Percentiles rank a stretch among this genome's conserved stretches.
These are phyloP conservation scores for Amiota communis DNA, from an alignment of 2,888 invertebrate genomes.

Conservation along the genomic window DNA sequence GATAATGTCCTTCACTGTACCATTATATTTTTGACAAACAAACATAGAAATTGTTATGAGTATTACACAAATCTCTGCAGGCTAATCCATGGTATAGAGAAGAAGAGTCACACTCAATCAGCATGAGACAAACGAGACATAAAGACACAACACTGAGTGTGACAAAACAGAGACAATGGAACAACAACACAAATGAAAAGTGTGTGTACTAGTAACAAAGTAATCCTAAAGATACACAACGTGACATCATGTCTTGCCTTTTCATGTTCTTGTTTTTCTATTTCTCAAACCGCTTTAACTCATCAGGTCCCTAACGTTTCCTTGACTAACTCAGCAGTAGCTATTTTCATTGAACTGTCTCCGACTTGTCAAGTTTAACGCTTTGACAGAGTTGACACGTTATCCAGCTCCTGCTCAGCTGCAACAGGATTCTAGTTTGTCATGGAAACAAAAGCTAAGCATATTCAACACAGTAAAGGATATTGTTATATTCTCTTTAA, in stretches of 20 bases:
- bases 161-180: background rate
- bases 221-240: constrained; percentile 24
- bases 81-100: constrained; percentile 10
- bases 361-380: constrained; percentile 23
- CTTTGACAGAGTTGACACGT: constrained; percentile 30
- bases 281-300: background rate
- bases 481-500: no score
- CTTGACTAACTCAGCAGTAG: background rate
- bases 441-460: background rate
- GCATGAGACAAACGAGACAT: constrained; percentile 3
- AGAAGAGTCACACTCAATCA: background rate
- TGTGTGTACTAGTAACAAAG: constrained; percentile 7
- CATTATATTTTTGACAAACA: background rate
- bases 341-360: constrained; percentile 26
- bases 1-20: background rate
- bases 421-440: background rate
- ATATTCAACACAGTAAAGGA: background rate
- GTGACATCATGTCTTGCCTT: constrained; percentile 10
- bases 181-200: constrained; percentile 5
- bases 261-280: background rate
- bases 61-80: constrained; percentile 15
- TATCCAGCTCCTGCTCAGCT: constrained; percentile 12
- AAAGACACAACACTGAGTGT: no score
- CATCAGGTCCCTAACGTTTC: background rate
- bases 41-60: background rate